Conservation (phyloP, 2,888 invertebrate species). For the Gastracanthus pulcherrimus region DNA sequence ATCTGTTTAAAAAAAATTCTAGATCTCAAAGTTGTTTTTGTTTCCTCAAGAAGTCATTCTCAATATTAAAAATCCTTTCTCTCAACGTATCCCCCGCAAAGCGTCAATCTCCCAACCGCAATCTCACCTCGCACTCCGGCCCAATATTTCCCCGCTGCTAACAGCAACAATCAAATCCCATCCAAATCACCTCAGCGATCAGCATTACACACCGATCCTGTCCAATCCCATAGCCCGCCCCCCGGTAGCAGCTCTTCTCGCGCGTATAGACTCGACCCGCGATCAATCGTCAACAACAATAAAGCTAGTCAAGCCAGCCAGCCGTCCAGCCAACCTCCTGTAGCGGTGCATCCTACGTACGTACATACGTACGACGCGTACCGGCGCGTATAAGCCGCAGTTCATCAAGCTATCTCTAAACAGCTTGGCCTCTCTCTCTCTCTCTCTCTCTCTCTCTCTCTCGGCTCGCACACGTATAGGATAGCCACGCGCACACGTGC, state of each 20-base stretch:
- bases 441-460: no score
- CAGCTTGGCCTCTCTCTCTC: neutral
- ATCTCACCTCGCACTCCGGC: neutral
- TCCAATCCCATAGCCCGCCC: no score
- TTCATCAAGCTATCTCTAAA: conserved; percentile 14
- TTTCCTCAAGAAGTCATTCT: no score
- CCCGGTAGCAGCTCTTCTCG: neutral
- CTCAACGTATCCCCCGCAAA: neutral
- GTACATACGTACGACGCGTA: no score
- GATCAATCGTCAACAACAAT: conserved; percentile 4
- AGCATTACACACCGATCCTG: neutral
- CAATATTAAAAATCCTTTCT: no score
- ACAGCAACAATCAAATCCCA: neutral
- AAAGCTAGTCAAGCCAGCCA: neutral
- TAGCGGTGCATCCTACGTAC: no score
- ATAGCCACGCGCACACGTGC: neutral
- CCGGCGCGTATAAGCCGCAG: neutral
- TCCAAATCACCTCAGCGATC: neutral
- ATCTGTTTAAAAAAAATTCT: no score
- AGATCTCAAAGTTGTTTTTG: no score
- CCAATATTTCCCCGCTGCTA: neutral
- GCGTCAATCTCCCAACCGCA: neutral
- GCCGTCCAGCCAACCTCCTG: no score
- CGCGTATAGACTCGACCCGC: neutral
- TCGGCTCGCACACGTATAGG: no score